A percentile compares a stretch with the other conserved stretches of the same genome.
Conservation (phyloP, 1,140 invertebrate genomes). For the Frieseomelitta varia region DNA sequence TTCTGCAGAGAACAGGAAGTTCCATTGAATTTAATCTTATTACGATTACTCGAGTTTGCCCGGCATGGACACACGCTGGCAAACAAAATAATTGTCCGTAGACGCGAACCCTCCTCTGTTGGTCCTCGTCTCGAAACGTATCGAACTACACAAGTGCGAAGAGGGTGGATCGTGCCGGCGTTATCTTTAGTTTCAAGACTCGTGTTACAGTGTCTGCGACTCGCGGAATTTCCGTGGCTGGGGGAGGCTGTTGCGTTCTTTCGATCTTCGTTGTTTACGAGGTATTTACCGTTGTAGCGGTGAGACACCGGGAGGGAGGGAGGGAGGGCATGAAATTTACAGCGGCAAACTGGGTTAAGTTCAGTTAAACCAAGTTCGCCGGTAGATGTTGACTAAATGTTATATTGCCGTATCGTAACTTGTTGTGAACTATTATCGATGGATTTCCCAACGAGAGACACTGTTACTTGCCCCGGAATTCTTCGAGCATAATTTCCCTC, state of each 20-base stretch:
- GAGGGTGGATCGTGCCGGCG: background rate
- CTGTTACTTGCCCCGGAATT: background rate
- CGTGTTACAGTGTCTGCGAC: conserved; percentile 25
- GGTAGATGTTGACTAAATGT: conserved; percentile 10
- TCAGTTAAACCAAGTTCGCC: conserved; percentile 16
- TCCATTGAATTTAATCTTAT: conserved; percentile 45
- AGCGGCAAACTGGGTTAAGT: conserved; percentile 34
- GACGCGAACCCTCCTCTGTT: background rate
- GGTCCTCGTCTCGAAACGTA: background rate
- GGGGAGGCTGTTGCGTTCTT: conserved; percentile 10
- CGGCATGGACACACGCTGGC: background rate
- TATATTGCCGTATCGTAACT: background rate
- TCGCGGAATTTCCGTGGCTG: conserved; percentile 10
- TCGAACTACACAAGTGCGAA: conserved; percentile 1
- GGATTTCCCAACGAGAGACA: background rate
- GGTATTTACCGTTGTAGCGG: background rate
- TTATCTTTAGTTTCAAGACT: conserved; percentile 30
- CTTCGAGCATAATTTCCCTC: background rate
- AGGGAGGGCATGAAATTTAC: background rate
- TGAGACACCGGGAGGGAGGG: too few relatives aligned
- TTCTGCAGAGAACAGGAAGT: conserved; percentile 17
- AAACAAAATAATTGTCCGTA: conserved; percentile 41
- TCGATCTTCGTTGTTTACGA: conserved; percentile 20
- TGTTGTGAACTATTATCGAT: conserved; percentile 22
- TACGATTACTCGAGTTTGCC: conserved; percentile 35